Evolutionary conservation across 2,797 vertebrate species (phyloP).

Genomic region (Sebastolobus alascanus): DNA sequence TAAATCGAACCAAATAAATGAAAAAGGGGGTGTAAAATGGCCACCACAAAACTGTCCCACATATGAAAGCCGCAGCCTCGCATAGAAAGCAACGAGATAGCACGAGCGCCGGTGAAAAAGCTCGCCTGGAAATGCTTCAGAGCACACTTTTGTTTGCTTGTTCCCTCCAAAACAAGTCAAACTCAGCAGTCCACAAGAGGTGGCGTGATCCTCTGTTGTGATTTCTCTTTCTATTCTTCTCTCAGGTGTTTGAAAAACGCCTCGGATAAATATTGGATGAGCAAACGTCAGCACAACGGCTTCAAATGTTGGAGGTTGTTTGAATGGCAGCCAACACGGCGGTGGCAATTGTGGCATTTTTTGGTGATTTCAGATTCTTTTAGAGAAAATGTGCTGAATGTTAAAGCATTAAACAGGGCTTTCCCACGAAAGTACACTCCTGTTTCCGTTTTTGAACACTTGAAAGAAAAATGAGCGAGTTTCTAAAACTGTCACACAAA

Average conservation of each 20-base stretch:
- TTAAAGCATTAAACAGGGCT: constrained; percentile 32
- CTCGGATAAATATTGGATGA: constrained; percentile 71
- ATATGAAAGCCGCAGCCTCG: constrained; percentile 25
- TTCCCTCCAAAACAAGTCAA: constrained; percentile 59
- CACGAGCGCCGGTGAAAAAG: not conserved
- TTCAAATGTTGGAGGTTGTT: constrained; percentile 52
- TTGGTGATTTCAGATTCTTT: constrained; percentile 34
- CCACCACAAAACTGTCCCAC: constrained; percentile 2
- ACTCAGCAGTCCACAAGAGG: constrained; percentile 65
- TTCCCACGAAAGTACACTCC: constrained; percentile 27
- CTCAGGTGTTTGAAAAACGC: constrained; percentile 67
- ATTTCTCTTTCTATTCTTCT: constrained; percentile 48
- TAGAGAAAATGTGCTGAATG: constrained; percentile 3
- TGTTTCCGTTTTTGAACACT: constrained; percentile 19
- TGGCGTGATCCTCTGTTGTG: constrained; percentile 57
- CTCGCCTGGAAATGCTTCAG: constrained; percentile 51
- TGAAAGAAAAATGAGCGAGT: constrained; percentile 38
- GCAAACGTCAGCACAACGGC: constrained; percentile 61
- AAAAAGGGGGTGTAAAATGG: constrained; percentile 17
- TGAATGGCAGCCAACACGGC: constrained; percentile 1
- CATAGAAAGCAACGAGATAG: constrained; percentile 25
- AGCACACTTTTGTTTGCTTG: constrained; percentile 60
- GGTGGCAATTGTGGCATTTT: constrained; percentile 10
- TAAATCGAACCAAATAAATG: constrained; percentile 29
- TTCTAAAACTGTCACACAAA: constrained; percentile 45